Percentiles rank a stretch among this genome's conserved stretches.
phyloP scores from a whole-genome alignment of 2,797 vertebrate genomes.

The Diceros bicornis region DNA sequence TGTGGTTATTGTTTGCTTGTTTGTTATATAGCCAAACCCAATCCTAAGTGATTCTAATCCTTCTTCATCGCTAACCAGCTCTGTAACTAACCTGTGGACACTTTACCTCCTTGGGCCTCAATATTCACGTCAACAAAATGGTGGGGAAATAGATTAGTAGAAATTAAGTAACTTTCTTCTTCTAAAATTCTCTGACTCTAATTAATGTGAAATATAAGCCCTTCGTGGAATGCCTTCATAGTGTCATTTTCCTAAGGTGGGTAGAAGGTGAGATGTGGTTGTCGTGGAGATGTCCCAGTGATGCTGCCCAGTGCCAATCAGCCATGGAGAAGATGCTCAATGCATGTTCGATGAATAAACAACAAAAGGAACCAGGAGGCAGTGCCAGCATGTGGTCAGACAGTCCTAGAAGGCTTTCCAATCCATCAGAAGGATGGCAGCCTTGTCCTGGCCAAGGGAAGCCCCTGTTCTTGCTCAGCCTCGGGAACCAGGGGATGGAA shows the following conservation, averaged over 20 bases:
- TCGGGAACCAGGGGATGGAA: neutral
- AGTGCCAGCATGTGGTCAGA: neutral
- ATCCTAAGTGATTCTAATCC: neutral
- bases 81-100: neutral
- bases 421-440: neutral
- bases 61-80: neutral
- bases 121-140: neutral
- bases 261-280: neutral
- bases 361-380: neutral
- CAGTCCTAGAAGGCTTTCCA: neutral
- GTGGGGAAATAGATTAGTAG: neutral
- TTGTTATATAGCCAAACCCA: neutral
- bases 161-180: neutral
- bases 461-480: neutral
- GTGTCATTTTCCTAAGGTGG: neutral
- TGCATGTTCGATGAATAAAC: neutral
- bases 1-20: neutral
- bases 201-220: neutral
- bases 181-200: neutral
- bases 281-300: constrained; percentile 63
- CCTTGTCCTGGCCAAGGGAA: neutral
- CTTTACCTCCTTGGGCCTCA: neutral
- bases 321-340: neutral
- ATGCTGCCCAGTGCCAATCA: neutral
- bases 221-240: constrained; percentile 81